Base-by-base conservation (phyloP, 2,797 vertebrate genomes). In the Myioborus melanocephalus region DNA sequence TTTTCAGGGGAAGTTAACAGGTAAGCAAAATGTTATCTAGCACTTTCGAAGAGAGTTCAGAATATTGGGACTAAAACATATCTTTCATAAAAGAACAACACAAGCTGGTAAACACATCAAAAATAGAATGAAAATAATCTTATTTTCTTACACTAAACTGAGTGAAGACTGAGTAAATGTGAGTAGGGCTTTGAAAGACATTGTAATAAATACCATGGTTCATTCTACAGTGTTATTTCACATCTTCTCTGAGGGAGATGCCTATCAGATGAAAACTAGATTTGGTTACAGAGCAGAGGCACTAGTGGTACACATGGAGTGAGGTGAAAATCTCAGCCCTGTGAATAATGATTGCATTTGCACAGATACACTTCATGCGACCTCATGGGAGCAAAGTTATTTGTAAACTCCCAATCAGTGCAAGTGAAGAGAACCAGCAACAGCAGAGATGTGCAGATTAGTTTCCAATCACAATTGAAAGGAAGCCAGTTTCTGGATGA, bases 341-440 rank as follows among this genome's bases (percentile, higher is more conserved):
- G 39, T 89, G 89, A 84, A 46, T 69, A 93, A 92, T 28, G 64
- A 82, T 47, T 43, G 28, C 4, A 34, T 28, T 81, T 61, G 41
- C 81, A 46, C 3, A 68, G 49, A 46, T 0, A 1, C 44, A 69
- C 49, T 92, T 65, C 84, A 75, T 0, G 0, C 32, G 49, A 24
- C 44, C 57, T 52, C 28, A 41, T 57, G 53, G 65, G 52, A 90
- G 76, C 32, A 70, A 79, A 95, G 61, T 26, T 72, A 87, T 84
- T 87, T 81, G 77, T 85, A 73, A 95, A 90, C 80, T 90, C 68
- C 44, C 82, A 73, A 34, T 64, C 23, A 2, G 32, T 55, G 47
- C 41, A 77, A 92, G 55, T 37, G 85, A 94, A 90, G 70, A 95
- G 87, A 86, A 93, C 44, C 85, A 94, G 85, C 7, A 37, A 83